Percentiles rank a stretch among this genome's conserved stretches.
These are phyloP conservation scores for Ardeotis arabs DNA, from an alignment of 2,113 vertebrate species.

Conservation along the genomic window DNA sequence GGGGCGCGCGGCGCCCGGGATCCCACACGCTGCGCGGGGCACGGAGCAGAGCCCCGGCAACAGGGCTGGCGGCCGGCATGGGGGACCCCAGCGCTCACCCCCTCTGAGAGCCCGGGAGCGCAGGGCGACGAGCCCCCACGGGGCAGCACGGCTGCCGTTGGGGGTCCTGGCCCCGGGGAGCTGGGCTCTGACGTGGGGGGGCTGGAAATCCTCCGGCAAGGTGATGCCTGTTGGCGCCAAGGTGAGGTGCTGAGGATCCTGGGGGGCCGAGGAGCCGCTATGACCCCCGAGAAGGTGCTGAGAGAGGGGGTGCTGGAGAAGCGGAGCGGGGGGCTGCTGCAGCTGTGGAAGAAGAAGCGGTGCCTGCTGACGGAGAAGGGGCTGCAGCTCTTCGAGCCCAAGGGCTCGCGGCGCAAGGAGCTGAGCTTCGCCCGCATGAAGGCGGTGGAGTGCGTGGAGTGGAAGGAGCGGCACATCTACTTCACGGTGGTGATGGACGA, in stretches of 20 bases:
- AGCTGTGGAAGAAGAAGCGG: constrained; percentile 93
- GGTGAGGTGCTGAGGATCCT: neutral
- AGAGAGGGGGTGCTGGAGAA: constrained; percentile 92
- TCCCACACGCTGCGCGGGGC: constrained; percentile 40
- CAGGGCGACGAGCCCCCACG: accelerated
- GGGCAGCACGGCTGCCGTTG: neutral
- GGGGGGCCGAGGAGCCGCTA: neutral
- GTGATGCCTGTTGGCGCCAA: neutral
- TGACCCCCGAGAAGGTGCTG: constrained; percentile 81
- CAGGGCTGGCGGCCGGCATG: neutral
- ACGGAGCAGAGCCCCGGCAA: neutral
- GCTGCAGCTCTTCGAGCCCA: constrained; percentile 81
- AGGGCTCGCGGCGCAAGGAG: constrained; percentile 83
- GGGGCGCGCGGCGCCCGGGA: constrained; percentile 10
- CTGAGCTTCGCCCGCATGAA: constrained; percentile 88
- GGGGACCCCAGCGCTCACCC: neutral
- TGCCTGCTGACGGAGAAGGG: constrained; percentile 90
- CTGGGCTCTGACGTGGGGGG: neutral
- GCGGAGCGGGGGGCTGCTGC: constrained; percentile 91
- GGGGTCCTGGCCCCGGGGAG: neutral
- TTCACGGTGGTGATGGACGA: constrained; percentile 92
- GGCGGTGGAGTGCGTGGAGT: constrained; percentile 94
- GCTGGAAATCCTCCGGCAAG: neutral
- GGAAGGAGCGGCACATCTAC: constrained; percentile 88
- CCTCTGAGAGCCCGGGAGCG: neutral